These are phyloP conservation scores for Noctua janthe DNA, from an alignment of 2,888 invertebrate genomes.

Conservation along the genomic window DNA sequence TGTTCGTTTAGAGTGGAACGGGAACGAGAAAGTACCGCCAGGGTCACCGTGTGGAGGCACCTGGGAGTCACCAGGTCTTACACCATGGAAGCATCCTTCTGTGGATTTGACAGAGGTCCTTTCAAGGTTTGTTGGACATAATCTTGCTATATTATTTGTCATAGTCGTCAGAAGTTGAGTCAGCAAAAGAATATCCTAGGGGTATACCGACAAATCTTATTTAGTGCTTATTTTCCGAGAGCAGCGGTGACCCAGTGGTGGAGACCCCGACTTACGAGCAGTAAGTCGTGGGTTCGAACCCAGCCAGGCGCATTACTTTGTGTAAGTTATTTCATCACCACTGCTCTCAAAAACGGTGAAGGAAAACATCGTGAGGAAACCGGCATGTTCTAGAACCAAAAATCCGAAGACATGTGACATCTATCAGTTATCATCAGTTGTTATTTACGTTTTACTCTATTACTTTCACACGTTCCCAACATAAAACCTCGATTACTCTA, in stretches of 20 bases:
- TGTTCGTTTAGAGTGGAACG: conserved; percentile 95
- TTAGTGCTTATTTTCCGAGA: neutral
- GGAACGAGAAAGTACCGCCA: conserved; percentile 95
- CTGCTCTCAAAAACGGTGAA: no score
- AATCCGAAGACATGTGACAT: no score
- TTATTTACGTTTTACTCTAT: no score
- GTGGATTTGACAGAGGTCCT: conserved; percentile 94
- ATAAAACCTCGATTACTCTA: conserved; percentile 45
- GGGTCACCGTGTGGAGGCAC: conserved; percentile 96
- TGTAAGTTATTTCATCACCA: no score
- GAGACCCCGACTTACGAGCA: no score
- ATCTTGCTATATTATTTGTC: neutral
- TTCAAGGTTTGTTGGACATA: conserved; percentile 89
- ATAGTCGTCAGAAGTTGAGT: neutral
- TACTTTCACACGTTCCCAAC: neutral
- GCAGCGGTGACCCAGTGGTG: no score
- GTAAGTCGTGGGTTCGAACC: no score
- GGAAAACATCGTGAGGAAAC: no score
- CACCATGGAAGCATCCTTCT: conserved; percentile 97
- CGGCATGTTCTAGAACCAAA: no score
- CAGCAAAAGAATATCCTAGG: neutral
- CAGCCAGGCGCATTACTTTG: no score
- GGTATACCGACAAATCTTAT: neutral
- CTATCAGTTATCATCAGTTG: no score
- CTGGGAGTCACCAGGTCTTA: conserved; percentile 94